Evolutionary conservation across 2,113 vertebrate genomes (phyloP).

Genomic region (Zosterops pallidus): DNA sequence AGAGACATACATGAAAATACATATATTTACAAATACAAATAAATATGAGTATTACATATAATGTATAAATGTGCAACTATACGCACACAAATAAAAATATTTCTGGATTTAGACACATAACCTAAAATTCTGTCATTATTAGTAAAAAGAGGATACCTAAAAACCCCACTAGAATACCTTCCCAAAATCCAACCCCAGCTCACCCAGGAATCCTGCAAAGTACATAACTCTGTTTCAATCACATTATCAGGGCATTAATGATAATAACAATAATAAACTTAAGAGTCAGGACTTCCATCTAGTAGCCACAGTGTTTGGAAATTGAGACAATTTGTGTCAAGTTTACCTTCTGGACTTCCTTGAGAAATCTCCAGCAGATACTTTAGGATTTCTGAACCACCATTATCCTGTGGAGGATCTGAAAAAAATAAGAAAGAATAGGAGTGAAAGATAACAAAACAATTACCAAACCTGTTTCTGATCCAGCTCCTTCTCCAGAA

Average conservation of each 20-base stretch:
- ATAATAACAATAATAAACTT: background rate
- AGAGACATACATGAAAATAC: background rate
- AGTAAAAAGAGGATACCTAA: background rate
- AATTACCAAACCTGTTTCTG: background rate
- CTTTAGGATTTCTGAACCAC: conserved; percentile 91
- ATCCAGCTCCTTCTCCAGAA: background rate
- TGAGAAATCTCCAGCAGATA: conserved; percentile 93
- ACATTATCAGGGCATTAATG: background rate
- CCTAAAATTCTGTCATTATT: background rate
- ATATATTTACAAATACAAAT: background rate
- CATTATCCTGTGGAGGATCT: conserved; percentile 94
- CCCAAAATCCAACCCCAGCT: background rate
- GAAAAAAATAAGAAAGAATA: background rate
- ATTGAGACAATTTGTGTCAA: background rate
- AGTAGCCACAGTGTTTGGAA: background rate
- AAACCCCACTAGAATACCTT: background rate
- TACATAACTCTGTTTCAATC: background rate
- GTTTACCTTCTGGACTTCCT: conserved; percentile 88
- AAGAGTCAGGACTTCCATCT: background rate
- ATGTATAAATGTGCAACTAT: background rate
- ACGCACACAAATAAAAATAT: background rate
- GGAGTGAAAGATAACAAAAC: background rate
- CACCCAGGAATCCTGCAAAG: background rate
- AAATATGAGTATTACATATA: background rate
- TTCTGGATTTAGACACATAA: background rate